Conservation (phyloP, 2,113 vertebrate species). For the Prochilodus magdalenae region DNA sequence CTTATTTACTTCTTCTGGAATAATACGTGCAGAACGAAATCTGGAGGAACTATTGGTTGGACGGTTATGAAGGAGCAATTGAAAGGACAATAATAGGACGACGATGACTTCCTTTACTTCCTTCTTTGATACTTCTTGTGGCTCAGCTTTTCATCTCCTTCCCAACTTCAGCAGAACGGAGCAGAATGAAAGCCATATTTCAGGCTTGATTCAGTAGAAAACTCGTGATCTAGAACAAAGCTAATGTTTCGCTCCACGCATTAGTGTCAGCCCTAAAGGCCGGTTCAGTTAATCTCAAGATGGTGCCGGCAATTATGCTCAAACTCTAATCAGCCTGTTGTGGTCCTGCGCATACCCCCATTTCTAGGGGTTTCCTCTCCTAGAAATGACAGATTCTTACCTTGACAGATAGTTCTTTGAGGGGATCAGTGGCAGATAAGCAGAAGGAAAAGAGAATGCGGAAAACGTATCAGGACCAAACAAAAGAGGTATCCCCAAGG, state of each 20-base stretch:
- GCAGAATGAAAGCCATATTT: background rate
- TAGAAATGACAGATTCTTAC: constrained; percentile 20
- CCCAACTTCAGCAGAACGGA: background rate
- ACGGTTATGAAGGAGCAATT: too few species aligned
- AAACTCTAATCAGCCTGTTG: constrained; percentile 2
- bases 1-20: background rate
- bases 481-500: constrained; percentile 77
- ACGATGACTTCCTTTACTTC: too few species aligned
- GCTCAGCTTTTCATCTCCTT: background rate
- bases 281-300: constrained; percentile 10
- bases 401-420: constrained; percentile 28
- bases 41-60: background rate
- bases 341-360: constrained; percentile 2
- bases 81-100: too few species aligned
- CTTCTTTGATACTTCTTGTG: background rate
- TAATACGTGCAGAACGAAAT: background rate
- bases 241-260: too few species aligned
- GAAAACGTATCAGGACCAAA: constrained; percentile 60
- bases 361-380: constrained; percentile 14
- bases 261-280: background rate
- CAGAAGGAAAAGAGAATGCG: constrained; percentile 31
- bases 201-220: too few species aligned
- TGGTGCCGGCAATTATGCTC: constrained; percentile 6
- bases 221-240: too few species aligned
- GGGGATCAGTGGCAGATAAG: constrained; percentile 18